phyloP scores from a whole-genome alignment of 2,113 vertebrate genomes.

The Dromas ardeola region DNA sequence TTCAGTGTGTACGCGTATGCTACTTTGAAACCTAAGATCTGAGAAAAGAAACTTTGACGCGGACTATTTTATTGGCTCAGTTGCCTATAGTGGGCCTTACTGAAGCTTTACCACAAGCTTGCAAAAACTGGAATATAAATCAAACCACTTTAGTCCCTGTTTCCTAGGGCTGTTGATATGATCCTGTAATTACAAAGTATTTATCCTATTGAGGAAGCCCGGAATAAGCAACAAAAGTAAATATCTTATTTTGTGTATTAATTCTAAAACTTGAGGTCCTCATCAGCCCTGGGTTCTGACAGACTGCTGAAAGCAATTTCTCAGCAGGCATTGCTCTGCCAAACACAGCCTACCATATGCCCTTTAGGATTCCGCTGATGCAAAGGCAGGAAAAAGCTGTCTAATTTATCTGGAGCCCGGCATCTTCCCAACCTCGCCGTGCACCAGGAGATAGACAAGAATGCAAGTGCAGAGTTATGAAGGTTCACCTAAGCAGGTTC shows the following conservation, averaged over 20 bases:
- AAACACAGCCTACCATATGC: background rate
- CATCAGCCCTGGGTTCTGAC: background rate
- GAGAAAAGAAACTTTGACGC: background rate
- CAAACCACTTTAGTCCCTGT: background rate
- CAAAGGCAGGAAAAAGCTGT: background rate
- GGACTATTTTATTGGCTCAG: background rate
- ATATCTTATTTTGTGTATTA: background rate
- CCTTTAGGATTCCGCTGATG: slow-evolving; percentile 32
- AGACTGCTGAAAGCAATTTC: background rate
- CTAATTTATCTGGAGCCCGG: background rate
- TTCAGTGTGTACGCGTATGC: background rate
- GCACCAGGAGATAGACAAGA: background rate
- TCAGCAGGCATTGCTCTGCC: background rate
- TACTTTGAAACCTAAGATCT: background rate
- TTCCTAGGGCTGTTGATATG: background rate
- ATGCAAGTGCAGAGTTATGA: background rate
- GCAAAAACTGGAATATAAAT: background rate
- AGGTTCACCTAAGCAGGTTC: background rate
- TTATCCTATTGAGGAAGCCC: background rate
- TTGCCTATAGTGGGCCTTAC: background rate
- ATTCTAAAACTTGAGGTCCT: background rate
- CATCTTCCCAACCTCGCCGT: background rate
- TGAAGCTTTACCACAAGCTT: background rate
- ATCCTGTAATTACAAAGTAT: background rate
- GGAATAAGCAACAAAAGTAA: background rate